Conservation (phyloP, 2,888 invertebrate genomes). For the Diachrysia chrysitis region DNA sequence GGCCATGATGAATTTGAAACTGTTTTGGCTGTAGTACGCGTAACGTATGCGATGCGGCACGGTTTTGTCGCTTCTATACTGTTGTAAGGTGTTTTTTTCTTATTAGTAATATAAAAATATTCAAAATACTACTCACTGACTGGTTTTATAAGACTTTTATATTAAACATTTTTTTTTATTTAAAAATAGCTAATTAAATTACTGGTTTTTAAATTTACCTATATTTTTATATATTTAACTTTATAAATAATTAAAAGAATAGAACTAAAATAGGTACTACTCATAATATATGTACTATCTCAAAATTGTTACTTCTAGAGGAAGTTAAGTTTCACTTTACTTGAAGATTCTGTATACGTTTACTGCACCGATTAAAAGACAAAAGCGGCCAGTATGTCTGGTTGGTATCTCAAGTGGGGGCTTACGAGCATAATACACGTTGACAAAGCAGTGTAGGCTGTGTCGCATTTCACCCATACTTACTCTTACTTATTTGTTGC, state of each 20-base stretch:
- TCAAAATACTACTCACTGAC: no score
- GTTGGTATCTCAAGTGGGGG: constrained; percentile 64
- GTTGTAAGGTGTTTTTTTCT: neutral
- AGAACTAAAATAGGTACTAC: no score
- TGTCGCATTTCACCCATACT: constrained; percentile 57
- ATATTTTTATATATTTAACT: no score
- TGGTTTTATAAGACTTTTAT: no score
- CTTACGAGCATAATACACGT: constrained; percentile 69
- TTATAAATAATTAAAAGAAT: no score
- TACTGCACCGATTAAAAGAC: constrained; percentile 54
- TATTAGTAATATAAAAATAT: neutral
- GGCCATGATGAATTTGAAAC: constrained; percentile 37
- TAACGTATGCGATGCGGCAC: constrained; percentile 42
- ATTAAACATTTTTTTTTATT: no score
- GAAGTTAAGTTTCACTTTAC: neutral
- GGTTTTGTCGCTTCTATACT: constrained; percentile 6
- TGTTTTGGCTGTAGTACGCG: constrained; percentile 30
- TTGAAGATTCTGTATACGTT: constrained; percentile 11
- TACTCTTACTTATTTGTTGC: constrained; percentile 64
- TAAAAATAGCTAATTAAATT: no score
- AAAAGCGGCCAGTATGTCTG: constrained; percentile 52
- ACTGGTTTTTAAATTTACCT: no score
- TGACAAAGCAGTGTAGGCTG: constrained; percentile 67
- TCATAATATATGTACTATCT: neutral
- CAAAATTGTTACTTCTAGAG: neutral